Percentiles rank a stretch among this genome's conserved stretches.
phyloP scores from a whole-genome alignment of 1,140 invertebrate species.

The Chymomyza costata region DNA sequence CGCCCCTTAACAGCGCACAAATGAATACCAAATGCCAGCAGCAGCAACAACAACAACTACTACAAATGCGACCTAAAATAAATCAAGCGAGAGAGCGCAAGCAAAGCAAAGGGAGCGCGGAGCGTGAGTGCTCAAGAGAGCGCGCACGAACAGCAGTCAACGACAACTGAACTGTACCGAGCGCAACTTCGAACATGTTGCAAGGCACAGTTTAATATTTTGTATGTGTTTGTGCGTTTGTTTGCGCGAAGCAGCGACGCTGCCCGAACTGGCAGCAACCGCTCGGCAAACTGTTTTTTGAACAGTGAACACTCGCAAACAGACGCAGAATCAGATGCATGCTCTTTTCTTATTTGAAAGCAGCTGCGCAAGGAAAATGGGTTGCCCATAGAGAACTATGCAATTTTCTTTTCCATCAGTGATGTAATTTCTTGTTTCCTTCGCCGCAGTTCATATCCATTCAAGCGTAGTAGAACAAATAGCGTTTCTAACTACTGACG shows the following conservation, averaged over 20 bases:
- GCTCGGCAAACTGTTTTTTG: no score
- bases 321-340: no score
- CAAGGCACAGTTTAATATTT: not conserved
- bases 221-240: constrained; percentile 46
- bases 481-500: no score
- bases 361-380: no score
- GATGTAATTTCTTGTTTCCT: no score
- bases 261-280: no score
- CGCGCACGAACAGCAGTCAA: not conserved
- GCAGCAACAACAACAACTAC: constrained; percentile 33
- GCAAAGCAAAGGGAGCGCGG: constrained; percentile 8
- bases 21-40: constrained; percentile 63
- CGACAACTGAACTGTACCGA: constrained; percentile 42
- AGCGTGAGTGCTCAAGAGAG: constrained; percentile 9
- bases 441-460: no score
- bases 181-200: constrained; percentile 24
- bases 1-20: constrained; percentile 57
- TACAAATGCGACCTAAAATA: constrained; percentile 48
- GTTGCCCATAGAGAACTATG: no score
- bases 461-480: no score
- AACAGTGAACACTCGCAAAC: no score
- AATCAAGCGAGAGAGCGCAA: constrained; percentile 42
- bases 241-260: constrained; percentile 25
- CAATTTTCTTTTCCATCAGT: no score
- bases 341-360: no score